phyloP scores from a whole-genome alignment of 2,888 invertebrate species.

The Caenorhabditis wallacei region DNA sequence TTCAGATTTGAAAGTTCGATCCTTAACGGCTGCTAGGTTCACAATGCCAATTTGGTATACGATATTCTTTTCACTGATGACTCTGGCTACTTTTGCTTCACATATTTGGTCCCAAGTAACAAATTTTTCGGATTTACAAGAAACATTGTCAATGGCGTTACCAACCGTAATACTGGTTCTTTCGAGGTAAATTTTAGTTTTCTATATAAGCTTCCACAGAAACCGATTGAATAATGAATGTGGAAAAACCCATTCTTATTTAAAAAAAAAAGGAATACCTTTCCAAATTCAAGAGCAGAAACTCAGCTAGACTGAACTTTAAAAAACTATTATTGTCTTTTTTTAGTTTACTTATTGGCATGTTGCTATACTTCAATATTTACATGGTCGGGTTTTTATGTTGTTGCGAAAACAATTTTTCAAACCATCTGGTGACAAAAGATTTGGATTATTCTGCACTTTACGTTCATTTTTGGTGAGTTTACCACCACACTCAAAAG shows the following conservation, averaged over 20 bases:
- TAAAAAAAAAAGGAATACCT: no score
- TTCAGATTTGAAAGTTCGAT: slow-evolving; percentile 74
- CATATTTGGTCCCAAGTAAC: slow-evolving; percentile 79
- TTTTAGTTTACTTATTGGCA: slow-evolving; percentile 70
- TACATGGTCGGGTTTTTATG: slow-evolving; percentile 76
- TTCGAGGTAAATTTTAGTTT: slow-evolving; percentile 64
- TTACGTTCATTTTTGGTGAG: slow-evolving; percentile 71
- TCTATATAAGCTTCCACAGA: background rate
- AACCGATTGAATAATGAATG: no score
- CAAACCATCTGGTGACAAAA: slow-evolving; percentile 59
- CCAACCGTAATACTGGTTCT: slow-evolving; percentile 70
- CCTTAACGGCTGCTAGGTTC: slow-evolving; percentile 71
- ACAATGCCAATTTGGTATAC: slow-evolving; percentile 78
- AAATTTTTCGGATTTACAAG: slow-evolving; percentile 72
- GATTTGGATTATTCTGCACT: slow-evolving; percentile 64
- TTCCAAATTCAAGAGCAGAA: no score
- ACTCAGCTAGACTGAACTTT: no score
- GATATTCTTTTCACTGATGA: slow-evolving; percentile 74
- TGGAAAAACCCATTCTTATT: no score
- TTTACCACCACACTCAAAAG: background rate
- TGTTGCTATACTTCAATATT: slow-evolving; percentile 73
- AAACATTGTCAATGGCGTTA: slow-evolving; percentile 63
- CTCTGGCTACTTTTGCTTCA: slow-evolving; percentile 73
- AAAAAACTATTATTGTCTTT: no score
- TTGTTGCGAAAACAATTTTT: slow-evolving; percentile 75